Evolutionary conservation across 2,797 vertebrate species (phyloP), one percentile per base, ranked within the genome.

Genomic region (Tapirus indicus): DNA sequence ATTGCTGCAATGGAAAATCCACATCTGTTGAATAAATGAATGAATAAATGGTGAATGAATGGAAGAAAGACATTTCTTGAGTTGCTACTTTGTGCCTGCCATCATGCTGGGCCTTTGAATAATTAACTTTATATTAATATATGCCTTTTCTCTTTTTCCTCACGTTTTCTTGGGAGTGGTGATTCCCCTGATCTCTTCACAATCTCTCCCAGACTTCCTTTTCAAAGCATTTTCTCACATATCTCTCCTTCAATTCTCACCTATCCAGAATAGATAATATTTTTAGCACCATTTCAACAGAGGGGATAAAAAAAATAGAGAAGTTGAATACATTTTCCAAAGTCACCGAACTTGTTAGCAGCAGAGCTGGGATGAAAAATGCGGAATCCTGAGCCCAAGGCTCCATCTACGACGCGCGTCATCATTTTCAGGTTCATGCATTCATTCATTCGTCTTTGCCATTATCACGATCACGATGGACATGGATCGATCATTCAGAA

Each of bases 211-310:
- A 94, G 62, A 91, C n/a, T 92, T 97, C 91, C 91, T 91, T 97
- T 96, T 88, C 35, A 93, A 89, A 89, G 66, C n/a, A 56, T 84
- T 87, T 95, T 52, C 68, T 94, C 56, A 66, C 71, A 77, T 60
- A 95, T 90, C 90, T 92, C 89, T 88, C 79, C 90, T 92, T 58
- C 16, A 86, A 64, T 75, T 94, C 41, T 96, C 58, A 69, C 68
- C 91, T 78, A 97, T 88, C 29, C 27, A 88, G 79, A 97, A 92
- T 52, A 91, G 79, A 69, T 82, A 58, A 38, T 96, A 97, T 94
- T 88, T 97, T 97, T 89, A 96, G 94, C 7, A 52, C 17, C 66
- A 23, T 95, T 88, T 97, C 87, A 88, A 93, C 49, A 90, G 69
- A 97, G 87, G 68, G 62, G 41, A 6, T 75, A 23, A 60, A 91